Base-by-base conservation (phyloP, 2,113 vertebrate genomes). In the Notiomystis cincta region DNA sequence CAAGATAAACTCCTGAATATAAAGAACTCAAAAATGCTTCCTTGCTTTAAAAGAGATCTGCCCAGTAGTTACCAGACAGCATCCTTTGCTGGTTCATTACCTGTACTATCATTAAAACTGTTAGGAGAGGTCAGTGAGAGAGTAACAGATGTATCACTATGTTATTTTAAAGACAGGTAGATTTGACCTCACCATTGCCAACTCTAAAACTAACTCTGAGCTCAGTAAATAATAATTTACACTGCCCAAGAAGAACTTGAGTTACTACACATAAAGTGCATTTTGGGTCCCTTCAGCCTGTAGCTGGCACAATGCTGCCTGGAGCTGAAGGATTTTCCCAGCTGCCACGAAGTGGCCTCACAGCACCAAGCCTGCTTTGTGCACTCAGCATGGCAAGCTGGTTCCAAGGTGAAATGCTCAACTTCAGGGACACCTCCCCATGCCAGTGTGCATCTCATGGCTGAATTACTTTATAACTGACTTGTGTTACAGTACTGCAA, bases 371-470 rank as follows among this genome's bases (percentile, higher is more conserved):
- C 7, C 17, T 13, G 2, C n/a, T 11, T 11, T 22, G 7, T 13
- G 54, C 20, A 50, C 30, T 82, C 35, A 53, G 50, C 35, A 35
- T 0, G 0, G 16, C 53, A 28, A 37, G 25, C 28, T 0, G 0
- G 18, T 25, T 80, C 45, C 67, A 67, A 64, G 35, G 51, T 16
- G 69, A 93, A 88, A 15, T 2, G 3, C 28, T 23, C 20, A 57
- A 31, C 35, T 51, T 65, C 67, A 77, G 33, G 3, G 30, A 83
- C 38, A 89, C 31, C 57, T 61, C 23, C 57, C 53, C 31, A 21
- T 0, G 0, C 20, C 80, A 30, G 8, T 10, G 44, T 17, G 27
- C 8, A 3, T 37, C 33, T 83, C 20, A 6, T 3, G 23, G 81
- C 35, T 23, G 27, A 86, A 69, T 33, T 60, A 30, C 9, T 45